Conservation (phyloP, 2,888 invertebrate genomes). For the Cerastis rubricosa region DNA sequence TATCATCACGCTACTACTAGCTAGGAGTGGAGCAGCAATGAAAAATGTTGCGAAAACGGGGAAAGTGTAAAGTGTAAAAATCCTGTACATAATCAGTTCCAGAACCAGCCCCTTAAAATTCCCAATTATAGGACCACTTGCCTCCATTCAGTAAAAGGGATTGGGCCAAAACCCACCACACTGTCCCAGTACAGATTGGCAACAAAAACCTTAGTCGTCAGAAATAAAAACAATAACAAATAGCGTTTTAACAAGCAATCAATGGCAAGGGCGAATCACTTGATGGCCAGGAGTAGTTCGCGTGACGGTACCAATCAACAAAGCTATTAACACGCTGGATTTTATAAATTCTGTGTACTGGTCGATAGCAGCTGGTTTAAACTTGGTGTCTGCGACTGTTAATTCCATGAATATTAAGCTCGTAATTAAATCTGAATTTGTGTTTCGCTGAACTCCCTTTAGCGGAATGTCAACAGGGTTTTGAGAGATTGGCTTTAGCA, state of each 20-base stretch:
- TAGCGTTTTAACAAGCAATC: constrained; percentile 62
- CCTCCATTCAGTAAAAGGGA: background rate
- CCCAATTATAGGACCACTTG: no score
- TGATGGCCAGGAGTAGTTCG: constrained; percentile 40
- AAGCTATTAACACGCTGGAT: constrained; percentile 21
- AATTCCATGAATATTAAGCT: constrained; percentile 7
- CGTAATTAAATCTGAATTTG: background rate
- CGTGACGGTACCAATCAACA: constrained; percentile 60
- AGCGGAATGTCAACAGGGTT: background rate
- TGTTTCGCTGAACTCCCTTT: background rate
- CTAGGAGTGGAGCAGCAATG: no score
- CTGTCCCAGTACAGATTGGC: background rate
- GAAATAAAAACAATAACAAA: constrained; percentile 50
- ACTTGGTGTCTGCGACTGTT: background rate
- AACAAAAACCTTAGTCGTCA: constrained; percentile 13
- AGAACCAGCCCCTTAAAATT: no score
- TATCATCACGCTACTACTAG: no score
- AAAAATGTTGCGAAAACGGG: no score
- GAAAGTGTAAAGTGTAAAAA: no score
- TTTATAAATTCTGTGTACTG: constrained; percentile 42
- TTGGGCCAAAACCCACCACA: background rate
- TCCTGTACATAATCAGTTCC: no score
- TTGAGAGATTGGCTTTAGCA: background rate
- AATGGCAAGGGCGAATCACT: constrained; percentile 61
- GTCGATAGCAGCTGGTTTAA: constrained; percentile 21